A percentile compares a stretch with the other conserved stretches of the same genome.
These are phyloP conservation scores for Arrhopalites spinosus DNA, from an alignment of 2,888 invertebrate species.

Conservation along the genomic window DNA sequence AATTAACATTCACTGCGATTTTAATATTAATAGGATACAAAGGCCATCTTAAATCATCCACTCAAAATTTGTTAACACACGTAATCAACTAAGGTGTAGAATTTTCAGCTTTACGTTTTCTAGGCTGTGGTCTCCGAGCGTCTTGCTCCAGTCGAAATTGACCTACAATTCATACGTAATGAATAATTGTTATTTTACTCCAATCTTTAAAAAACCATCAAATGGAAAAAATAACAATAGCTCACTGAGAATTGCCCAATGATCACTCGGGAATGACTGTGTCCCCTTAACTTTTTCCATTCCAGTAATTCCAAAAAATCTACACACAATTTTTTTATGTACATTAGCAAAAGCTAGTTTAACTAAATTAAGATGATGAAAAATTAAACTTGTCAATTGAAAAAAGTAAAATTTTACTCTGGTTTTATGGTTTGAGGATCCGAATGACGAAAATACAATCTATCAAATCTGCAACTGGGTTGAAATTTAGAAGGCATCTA, in stretches of 20 bases:
- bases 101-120: slow-evolving; percentile 46
- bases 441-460: slow-evolving; percentile 61
- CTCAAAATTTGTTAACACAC: no score
- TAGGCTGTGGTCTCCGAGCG: slow-evolving; percentile 49
- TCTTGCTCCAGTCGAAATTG: slow-evolving; percentile 56
- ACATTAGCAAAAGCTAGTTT: no score
- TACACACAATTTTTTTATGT: slow-evolving; percentile 33
- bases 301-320: slow-evolving; percentile 63
- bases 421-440: slow-evolving; percentile 58
- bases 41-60: no score
- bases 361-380: no score
- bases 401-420: slow-evolving; percentile 58
- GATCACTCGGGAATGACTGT: slow-evolving; percentile 65
- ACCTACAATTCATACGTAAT: slow-evolving; percentile 48
- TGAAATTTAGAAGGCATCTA: slow-evolving; percentile 58
- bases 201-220: no score
- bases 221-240: no score
- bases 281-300: slow-evolving; percentile 62
- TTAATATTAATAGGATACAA: no score
- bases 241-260: slow-evolving; percentile 62
- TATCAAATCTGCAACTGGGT: slow-evolving; percentile 64
- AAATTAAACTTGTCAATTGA: no score
- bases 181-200: no score
- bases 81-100: no score
- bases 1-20: no score